phyloP scores from a whole-genome alignment of 2,797 vertebrate genomes.

The Anabas testudineus region DNA sequence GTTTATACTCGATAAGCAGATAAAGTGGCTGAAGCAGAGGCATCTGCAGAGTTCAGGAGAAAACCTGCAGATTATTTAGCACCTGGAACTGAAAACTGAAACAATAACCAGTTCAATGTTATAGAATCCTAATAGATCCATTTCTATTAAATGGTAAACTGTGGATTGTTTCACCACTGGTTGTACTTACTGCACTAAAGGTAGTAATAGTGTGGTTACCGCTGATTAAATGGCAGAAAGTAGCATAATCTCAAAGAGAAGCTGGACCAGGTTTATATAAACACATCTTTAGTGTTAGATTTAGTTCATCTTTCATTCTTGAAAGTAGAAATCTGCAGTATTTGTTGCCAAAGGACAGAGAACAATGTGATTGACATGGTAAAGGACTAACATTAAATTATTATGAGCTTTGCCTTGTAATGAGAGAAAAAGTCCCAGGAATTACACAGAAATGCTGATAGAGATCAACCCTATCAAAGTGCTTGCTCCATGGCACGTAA shows the following conservation, averaged over 20 bases:
- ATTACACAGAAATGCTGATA: slow-evolving; percentile 53
- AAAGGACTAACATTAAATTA: slow-evolving; percentile 58
- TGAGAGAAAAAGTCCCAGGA: slow-evolving; percentile 43
- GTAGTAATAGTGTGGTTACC: too few species aligned
- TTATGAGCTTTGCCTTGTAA: slow-evolving; percentile 59
- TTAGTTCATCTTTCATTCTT: slow-evolving; percentile 49
- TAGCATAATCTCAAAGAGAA: not conserved
- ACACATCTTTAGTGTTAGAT: slow-evolving; percentile 15
- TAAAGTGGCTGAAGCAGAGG: too few species aligned
- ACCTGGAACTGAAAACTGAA: not conserved
- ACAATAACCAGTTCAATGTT: not conserved
- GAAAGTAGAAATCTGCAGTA: slow-evolving; percentile 35
- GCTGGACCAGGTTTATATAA: slow-evolving; percentile 18
- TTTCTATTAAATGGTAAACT: too few species aligned
- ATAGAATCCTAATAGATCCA: not conserved
- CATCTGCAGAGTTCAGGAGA: not conserved
- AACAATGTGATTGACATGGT: slow-evolving; percentile 43
- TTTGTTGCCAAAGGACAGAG: slow-evolving; percentile 49
- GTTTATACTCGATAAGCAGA: not conserved
- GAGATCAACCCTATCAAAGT: slow-evolving; percentile 61
- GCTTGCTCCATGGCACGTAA: slow-evolving; percentile 34
- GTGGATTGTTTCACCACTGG: not conserved
- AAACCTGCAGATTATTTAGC: too few species aligned
- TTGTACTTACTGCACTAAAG: too few species aligned
- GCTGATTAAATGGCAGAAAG: not conserved